These are phyloP conservation scores for Glandiceps talaboti DNA, from an alignment of 53 echinoderm and acorn worm species.

Conservation along the genomic window DNA sequence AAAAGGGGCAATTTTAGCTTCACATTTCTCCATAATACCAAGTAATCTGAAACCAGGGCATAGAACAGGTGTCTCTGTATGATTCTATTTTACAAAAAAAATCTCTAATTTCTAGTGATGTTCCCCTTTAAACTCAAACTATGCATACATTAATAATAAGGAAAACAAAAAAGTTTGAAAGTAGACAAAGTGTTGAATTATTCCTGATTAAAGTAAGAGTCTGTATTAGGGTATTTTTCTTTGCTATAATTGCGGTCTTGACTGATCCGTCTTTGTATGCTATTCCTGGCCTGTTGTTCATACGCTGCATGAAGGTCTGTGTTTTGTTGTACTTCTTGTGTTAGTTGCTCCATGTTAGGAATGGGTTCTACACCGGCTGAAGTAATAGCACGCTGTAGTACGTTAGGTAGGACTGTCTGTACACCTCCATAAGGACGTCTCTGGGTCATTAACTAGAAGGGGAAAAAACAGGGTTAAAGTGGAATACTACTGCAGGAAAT, in stretches of 20 bases:
- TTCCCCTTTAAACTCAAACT: no score
- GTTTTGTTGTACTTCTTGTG: constrained; percentile 50
- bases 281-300: constrained; percentile 73
- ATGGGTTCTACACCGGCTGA: constrained; percentile 48
- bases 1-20: no score
- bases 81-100: no score
- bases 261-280: constrained; percentile 50
- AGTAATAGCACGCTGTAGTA: constrained; percentile 52
- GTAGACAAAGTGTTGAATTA: no score
- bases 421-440: constrained; percentile 47
- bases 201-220: constrained; percentile 36
- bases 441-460: constrained; percentile 60
- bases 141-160: no score
- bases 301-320: constrained; percentile 55
- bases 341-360: constrained; percentile 37
- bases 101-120: no score
- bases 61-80: no score
- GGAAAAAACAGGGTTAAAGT: constrained; percentile 3
- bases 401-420: constrained; percentile 49
- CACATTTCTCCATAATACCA: no score
- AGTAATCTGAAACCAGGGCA: no score
- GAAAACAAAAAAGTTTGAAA: no score
- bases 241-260: constrained; percentile 70
- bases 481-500: no score
- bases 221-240: constrained; percentile 64